Evolutionary conservation across 2,113 vertebrate genomes (phyloP).

Genomic region (Aegithalos caudatus): DNA sequence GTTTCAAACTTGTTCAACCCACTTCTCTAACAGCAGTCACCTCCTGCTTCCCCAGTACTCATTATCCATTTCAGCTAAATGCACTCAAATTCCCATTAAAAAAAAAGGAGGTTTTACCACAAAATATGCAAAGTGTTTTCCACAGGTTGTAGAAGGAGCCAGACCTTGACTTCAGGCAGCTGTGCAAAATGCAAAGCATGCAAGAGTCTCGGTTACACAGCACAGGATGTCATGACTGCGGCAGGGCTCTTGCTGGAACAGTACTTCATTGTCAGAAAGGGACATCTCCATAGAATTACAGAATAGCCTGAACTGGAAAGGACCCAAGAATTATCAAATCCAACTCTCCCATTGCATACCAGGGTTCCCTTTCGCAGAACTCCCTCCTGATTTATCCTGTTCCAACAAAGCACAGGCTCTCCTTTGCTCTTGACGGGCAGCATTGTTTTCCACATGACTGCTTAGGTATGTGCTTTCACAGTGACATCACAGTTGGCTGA

Average conservation of each 20-base stretch:
- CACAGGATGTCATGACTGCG: not conserved
- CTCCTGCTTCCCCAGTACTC: not conserved
- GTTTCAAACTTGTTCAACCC: slow-evolving; percentile 14
- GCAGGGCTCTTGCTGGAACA: not conserved
- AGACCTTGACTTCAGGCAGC: slow-evolving; percentile 46
- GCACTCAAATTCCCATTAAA: not conserved
- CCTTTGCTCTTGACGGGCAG: not conserved
- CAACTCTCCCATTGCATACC: not conserved
- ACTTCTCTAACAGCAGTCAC: not conserved
- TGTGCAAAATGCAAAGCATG: slow-evolving; percentile 50
- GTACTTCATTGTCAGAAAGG: not conserved
- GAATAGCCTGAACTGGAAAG: not conserved
- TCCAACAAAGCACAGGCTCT: not conserved
- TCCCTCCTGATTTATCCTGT: not conserved
- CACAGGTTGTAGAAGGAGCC: slow-evolving; percentile 55
- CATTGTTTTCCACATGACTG: not conserved
- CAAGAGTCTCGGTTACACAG: not conserved
- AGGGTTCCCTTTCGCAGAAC: not conserved
- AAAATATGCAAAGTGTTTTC: slow-evolving; percentile 65
- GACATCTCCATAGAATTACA: not conserved
- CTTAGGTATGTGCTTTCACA: not conserved
- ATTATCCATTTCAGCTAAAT: slow-evolving; percentile 36
- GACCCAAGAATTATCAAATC: not conserved
- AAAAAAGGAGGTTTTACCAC: slow-evolving; percentile 45
- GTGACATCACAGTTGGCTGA: not conserved